These are phyloP conservation scores for Cosmia trapezina DNA, from an alignment of 2,888 invertebrate genomes.

Conservation along the genomic window DNA sequence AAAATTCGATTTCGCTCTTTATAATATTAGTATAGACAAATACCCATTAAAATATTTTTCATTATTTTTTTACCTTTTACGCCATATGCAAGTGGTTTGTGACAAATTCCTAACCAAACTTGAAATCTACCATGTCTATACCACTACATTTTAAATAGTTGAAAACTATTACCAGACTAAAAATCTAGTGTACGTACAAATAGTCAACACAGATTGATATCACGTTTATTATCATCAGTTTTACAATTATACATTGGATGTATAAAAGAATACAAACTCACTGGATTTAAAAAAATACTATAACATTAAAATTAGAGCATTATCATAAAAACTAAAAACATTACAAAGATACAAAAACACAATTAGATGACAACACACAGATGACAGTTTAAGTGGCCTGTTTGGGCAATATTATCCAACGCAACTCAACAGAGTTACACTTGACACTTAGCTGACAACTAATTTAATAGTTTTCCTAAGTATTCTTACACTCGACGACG, in stretches of 20 bases:
- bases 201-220: conserved; percentile 44
- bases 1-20: too few species aligned
- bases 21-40: neutral
- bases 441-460: neutral
- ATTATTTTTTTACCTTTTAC: neutral
- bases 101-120: conserved; percentile 1
- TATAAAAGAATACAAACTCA: conserved; percentile 20
- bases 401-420: neutral
- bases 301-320: conserved; percentile 15
- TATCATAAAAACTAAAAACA: neutral
- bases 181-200: conserved; percentile 22
- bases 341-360: neutral
- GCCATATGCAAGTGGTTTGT: neutral
- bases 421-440: neutral
- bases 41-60: neutral
- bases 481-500: too few species aligned
- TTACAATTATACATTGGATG: conserved; percentile 39
- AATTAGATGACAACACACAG: neutral
- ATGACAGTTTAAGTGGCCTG: neutral
- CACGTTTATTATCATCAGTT: conserved; percentile 24
- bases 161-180: conserved; percentile 20
- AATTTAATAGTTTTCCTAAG: too few species aligned
- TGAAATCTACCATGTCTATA: neutral
- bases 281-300: neutral
- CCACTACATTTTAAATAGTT: conserved; percentile 4